Base-by-base conservation (phyloP, 1,140 invertebrate species). In the Rhyacophila brunnea region DNA sequence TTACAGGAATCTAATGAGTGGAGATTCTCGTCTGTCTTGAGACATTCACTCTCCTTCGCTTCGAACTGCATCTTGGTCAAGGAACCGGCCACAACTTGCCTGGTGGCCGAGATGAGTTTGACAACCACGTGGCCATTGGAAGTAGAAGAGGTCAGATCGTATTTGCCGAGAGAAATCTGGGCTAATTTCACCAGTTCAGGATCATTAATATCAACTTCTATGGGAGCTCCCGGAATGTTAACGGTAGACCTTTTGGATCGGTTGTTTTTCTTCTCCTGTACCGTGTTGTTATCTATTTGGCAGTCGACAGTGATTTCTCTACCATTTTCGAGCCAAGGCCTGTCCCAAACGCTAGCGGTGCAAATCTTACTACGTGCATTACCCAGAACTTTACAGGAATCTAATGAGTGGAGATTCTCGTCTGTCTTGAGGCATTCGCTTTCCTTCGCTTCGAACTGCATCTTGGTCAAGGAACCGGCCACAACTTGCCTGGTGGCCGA, bases 301-400 rank as follows among this genome's bases (percentile, higher is more conserved):
- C 83, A 85, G 6, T 70, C 68, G 0, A 84, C 74, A 3, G 74
- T 74, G 14, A 83, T 79, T 35, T 80, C 55, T 38, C 58, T 71
- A 1, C 75, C 80, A 13, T 81, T 68, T 34, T 81, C 70, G 1
- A 83, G 4, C 87, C 86, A 88, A 2, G 84, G 74, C 57, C 79
- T 75, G 42, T 86, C 83, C 80, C 79, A 85, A 36, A 86, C 69
- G 10, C 71, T 71, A 1, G 87, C 71, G 1, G 77, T 44, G 60
- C 86, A 89, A 40, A 78, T 71, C 44, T 73, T 70, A 46, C 62
- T 67, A 6, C 69, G 69, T 18, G 73, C 62, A 61, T 73, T 68
- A 3, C 9, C 23, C 9, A 28, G 9, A 9, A 28, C 9, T 14
- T 74, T 68, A 5, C 74, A 42, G 55, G 73, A 71, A 32, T 72